Evolutionary conservation across 2,888 invertebrate species (phyloP).

Genomic region (Cheiracanthium punctorium): DNA sequence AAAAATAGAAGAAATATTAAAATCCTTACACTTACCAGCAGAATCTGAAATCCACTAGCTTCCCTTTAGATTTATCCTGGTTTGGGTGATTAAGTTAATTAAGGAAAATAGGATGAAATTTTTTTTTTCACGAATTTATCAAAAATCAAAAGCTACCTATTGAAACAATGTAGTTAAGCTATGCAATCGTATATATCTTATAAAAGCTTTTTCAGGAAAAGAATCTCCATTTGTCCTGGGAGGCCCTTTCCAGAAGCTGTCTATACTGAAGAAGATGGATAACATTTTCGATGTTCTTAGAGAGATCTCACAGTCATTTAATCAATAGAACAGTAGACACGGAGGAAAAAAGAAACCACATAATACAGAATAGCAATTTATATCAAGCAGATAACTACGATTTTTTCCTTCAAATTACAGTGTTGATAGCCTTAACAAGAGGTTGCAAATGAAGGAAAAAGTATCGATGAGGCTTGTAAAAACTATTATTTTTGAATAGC

Average conservation of each 20-base stretch:
- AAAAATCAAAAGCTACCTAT: too few relatives aligned
- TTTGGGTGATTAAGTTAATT: too few relatives aligned
- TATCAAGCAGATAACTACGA: constrained; percentile 29
- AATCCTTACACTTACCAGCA: too few relatives aligned
- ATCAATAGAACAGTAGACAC: constrained; percentile 55
- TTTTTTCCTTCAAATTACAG: constrained; percentile 42
- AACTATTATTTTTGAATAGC: constrained; percentile 37
- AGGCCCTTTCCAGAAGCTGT: neutral
- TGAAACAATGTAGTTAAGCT: too few relatives aligned
- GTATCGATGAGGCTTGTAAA: constrained; percentile 24
- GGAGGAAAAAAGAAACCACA: constrained; percentile 30
- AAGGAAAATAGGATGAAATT: too few relatives aligned
- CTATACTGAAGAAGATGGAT: neutral
- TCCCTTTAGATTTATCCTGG: too few relatives aligned
- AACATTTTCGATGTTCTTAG: neutral
- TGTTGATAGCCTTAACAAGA: constrained; percentile 61
- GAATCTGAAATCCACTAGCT: too few relatives aligned
- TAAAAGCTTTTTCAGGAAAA: too few relatives aligned
- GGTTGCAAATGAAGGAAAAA: constrained; percentile 58
- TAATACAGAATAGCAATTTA: constrained; percentile 36
- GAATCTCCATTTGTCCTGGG: neutral
- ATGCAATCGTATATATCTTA: too few relatives aligned
- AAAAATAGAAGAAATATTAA: too few relatives aligned
- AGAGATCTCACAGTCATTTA: neutral
- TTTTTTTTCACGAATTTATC: too few relatives aligned